Evolutionary conservation across 1,140 invertebrate genomes (phyloP).

Genomic region (Drosophila grimshawi): DNA sequence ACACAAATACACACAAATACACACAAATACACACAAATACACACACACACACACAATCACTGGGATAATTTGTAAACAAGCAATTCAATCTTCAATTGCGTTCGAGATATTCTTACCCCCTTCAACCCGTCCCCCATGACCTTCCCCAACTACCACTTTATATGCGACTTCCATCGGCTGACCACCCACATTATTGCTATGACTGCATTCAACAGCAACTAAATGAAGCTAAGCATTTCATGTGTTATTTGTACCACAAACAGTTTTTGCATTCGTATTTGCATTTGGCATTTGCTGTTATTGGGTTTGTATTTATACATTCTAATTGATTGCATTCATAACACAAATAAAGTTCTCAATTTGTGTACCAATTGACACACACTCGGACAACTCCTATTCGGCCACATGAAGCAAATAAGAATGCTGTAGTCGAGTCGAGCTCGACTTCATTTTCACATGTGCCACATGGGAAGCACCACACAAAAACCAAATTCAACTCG

Average conservation of each 20-base stretch:
- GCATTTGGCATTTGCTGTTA: constrained; percentile 31
- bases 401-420: too few species aligned
- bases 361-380: background rate
- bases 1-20: too few species aligned
- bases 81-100: constrained; percentile 25
- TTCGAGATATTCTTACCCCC: background rate
- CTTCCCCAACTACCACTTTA: too few species aligned
- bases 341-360: constrained; percentile 41
- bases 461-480: too few species aligned
- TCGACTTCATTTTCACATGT: too few species aligned
- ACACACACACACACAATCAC: too few species aligned
- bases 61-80: constrained; percentile 2
- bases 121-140: background rate
- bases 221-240: background rate
- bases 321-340: constrained; percentile 69
- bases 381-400: background rate
- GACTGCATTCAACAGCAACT: background rate
- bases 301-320: constrained; percentile 43
- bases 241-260: constrained; percentile 6
- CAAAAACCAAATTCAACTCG: too few species aligned
- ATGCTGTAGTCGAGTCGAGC: too few species aligned
- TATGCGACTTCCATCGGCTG: too few species aligned
- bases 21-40: too few species aligned
- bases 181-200: too few species aligned
- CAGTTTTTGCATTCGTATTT: constrained; percentile 26